Evolutionary conservation across 2,888 invertebrate species (phyloP).

Genomic region (Incurvaria masculella): DNA sequence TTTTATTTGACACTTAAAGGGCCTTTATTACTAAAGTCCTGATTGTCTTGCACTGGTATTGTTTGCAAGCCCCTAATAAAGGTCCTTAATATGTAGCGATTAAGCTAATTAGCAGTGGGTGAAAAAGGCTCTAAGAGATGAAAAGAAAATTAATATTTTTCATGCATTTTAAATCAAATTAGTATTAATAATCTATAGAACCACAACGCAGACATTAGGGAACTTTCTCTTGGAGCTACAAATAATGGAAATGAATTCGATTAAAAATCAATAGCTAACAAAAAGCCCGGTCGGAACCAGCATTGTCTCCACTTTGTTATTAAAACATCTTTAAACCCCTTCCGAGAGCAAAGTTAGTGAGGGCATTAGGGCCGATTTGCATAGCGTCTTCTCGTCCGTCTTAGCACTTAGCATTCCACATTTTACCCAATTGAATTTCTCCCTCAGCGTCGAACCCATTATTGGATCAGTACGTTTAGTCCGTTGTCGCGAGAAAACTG

Average conservation of each 20-base stretch:
- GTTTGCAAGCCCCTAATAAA: no score
- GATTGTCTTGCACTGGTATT: no score
- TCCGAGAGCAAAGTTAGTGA: not conserved
- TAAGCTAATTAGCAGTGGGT: no score
- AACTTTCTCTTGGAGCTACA: no score
- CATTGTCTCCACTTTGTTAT: not conserved
- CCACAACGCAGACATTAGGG: no score
- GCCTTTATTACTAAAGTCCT: no score
- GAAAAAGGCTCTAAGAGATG: no score
- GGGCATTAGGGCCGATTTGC: constrained; percentile 10
- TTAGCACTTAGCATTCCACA: constrained; percentile 17
- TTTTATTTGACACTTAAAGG: no score
- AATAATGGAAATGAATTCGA: not conserved
- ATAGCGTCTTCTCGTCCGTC: constrained; percentile 15
- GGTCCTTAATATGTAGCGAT: no score
- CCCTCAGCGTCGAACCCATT: not conserved
- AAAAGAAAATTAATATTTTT: no score
- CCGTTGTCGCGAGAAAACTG: not conserved
- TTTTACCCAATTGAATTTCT: constrained; percentile 15
- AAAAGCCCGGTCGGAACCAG: not conserved
- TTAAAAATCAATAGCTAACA: not conserved
- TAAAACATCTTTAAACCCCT: not conserved
- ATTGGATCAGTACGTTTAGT: not conserved
- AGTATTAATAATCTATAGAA: no score
- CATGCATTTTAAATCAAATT: no score